phyloP scores from a whole-genome alignment of 2,797 vertebrate species.

The Decapterus maruadsi region DNA sequence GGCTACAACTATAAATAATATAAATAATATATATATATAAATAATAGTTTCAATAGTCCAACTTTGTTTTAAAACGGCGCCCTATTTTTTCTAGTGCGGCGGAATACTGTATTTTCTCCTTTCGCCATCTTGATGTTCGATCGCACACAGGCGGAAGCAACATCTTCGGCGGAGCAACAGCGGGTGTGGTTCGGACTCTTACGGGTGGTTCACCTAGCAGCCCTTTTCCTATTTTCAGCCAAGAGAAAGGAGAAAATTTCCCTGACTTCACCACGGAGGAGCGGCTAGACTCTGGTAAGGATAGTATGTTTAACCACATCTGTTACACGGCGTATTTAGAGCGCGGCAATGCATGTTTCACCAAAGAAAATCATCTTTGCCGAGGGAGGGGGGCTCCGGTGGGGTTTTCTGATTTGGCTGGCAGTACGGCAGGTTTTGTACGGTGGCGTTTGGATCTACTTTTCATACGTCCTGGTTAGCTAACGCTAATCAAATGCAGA shows the following conservation, averaged over 20 bases:
- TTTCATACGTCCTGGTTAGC: slow-evolving; percentile 77
- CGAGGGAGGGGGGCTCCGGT: slow-evolving; percentile 74
- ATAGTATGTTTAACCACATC: not conserved
- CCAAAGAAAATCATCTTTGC: slow-evolving; percentile 69
- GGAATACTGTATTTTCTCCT: slow-evolving; percentile 79
- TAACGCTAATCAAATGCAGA: slow-evolving; percentile 65
- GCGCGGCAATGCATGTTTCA: slow-evolving; percentile 32
- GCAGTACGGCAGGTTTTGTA: slow-evolving; percentile 76
- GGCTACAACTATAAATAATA: accelerated
- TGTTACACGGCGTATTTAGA: not conserved
- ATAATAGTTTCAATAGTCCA: not conserved
- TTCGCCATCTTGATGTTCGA: slow-evolving; percentile 88
- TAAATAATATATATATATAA: too few species aligned
- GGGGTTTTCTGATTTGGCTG: slow-evolving; percentile 78
- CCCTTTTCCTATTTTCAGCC: slow-evolving; percentile 73
- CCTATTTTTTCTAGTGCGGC: slow-evolving; percentile 86
- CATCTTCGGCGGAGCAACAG: slow-evolving; percentile 74
- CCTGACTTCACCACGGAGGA: slow-evolving; percentile 76
- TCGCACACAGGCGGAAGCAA: slow-evolving; percentile 79
- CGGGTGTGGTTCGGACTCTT: slow-evolving; percentile 81
- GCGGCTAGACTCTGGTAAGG: slow-evolving; percentile 78
- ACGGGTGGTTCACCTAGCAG: slow-evolving; percentile 82
- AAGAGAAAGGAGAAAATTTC: slow-evolving; percentile 62
- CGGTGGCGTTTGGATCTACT: slow-evolving; percentile 82
- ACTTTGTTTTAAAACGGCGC: slow-evolving; percentile 59